Percentiles rank a stretch among this genome's conserved stretches.
Evolutionary conservation across 2,113 vertebrate genomes (phyloP).

Genomic region (Lophura nycthemera): DNA sequence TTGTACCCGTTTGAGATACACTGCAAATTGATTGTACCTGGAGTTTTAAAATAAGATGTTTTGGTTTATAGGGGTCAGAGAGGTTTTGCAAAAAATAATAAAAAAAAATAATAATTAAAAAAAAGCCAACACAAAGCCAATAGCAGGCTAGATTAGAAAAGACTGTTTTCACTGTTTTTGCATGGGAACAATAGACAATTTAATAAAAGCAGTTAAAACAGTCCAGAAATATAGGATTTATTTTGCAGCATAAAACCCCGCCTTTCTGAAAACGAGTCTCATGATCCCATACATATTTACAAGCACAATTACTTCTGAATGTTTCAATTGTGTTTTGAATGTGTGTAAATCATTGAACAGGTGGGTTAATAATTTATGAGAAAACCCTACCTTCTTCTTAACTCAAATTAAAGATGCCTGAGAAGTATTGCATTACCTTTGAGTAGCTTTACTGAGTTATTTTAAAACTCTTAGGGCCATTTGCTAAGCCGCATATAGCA

Average conservation of each 20-base stretch:
- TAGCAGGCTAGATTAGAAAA: constrained; percentile 16
- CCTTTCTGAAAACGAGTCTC: constrained; percentile 58
- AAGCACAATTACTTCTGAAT: constrained; percentile 74
- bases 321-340: constrained; percentile 63
- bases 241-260: constrained; percentile 66
- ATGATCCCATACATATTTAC: constrained; percentile 55
- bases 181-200: constrained; percentile 54
- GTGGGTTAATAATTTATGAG: constrained; percentile 54
- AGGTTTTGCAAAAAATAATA: constrained; percentile 47
- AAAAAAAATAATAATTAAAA: not conserved
- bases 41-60: constrained; percentile 63
- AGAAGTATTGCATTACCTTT: constrained; percentile 76
- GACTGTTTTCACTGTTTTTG: constrained; percentile 54
- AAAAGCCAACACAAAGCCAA: not conserved
- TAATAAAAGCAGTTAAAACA: constrained; percentile 62
- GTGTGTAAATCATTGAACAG: constrained; percentile 46
- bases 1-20: constrained; percentile 73
- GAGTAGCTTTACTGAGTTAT: constrained; percentile 81
- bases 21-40: constrained; percentile 38
- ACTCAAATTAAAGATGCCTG: constrained; percentile 68
- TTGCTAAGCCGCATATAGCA: constrained; percentile 81
- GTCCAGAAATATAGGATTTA: constrained; percentile 29
- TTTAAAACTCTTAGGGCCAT: constrained; percentile 77
- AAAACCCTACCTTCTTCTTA: constrained; percentile 65
- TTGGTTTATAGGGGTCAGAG: constrained; percentile 65